These are phyloP conservation scores for Acronicta leporina DNA, from an alignment of 2,888 invertebrate species.

Conservation along the genomic window DNA sequence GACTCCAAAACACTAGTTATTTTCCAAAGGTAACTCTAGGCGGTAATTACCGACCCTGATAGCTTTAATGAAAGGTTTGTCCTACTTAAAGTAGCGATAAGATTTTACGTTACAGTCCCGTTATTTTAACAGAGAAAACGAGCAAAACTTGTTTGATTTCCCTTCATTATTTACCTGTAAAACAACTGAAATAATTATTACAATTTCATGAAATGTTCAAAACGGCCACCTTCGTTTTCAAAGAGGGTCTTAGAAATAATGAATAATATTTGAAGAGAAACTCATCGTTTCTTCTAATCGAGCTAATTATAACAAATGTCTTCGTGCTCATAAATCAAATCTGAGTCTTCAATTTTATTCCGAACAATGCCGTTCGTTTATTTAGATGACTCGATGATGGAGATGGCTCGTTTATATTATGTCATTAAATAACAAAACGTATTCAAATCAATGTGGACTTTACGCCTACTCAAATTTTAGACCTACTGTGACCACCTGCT, in stretches of 20 bases:
- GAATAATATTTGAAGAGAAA: slow-evolving; percentile 24
- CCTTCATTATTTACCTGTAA: slow-evolving; percentile 30
- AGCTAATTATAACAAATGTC: slow-evolving; percentile 53
- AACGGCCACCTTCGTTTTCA: slow-evolving; percentile 6
- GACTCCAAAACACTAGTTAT: slow-evolving; percentile 44
- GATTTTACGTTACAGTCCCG: slow-evolving; percentile 40
- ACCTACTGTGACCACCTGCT: slow-evolving; percentile 46
- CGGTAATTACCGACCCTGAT: slow-evolving; percentile 53
- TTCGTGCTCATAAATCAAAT: slow-evolving; percentile 49
- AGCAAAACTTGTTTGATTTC: slow-evolving; percentile 25
- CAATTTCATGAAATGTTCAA: slow-evolving; percentile 29
- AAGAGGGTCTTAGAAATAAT: slow-evolving; percentile 24
- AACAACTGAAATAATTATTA: slow-evolving; percentile 36
- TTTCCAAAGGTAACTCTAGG: slow-evolving; percentile 45
- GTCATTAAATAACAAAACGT: slow-evolving; percentile 19
- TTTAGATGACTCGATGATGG: no score
- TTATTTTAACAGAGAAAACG: slow-evolving; percentile 39
- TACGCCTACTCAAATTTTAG: slow-evolving; percentile 25
- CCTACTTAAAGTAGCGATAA: slow-evolving; percentile 53
- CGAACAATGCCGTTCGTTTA: slow-evolving; percentile 25
- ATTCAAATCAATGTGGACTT: slow-evolving; percentile 23
- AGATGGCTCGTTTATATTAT: slow-evolving; percentile 27
- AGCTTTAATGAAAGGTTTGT: slow-evolving; percentile 55
- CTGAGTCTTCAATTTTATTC: slow-evolving; percentile 26
- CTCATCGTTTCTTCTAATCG: slow-evolving; percentile 37